Base-by-base conservation (phyloP, 2,888 invertebrate species). In the Drosophila prostipennis region DNA sequence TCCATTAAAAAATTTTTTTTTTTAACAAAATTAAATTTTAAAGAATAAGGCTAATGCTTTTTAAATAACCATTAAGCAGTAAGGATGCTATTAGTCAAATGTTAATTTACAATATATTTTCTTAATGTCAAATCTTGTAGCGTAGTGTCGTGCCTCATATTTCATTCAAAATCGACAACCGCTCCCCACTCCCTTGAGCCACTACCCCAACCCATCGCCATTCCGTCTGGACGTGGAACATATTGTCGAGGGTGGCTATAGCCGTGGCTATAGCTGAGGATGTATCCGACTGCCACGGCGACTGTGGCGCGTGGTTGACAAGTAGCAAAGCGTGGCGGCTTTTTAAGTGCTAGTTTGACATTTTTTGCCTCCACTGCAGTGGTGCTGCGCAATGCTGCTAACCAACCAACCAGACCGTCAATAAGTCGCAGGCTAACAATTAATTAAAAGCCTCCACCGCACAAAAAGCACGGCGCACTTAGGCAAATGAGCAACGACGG, bases 291-390 rank as follows among this genome's bases (percentile, higher is more conserved):
- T 49, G 63, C 40, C 61, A 51, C 42, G 29, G 60, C 63, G 59
- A 59, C 64, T 51, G 64, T 32, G 81, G 82, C 82, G 72, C 82
- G 77, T 81, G 81, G 85, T 84, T 82, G 78, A 79, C 81, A 82
- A 82, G 81, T 82, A 82, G 81, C 82, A 84, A 84, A 82, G 82
- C 81, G 81, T 82, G 81, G 81, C 85, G 81, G 85, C 81, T 79
- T 77, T 73, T 82, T 82, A 82, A 82, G 85, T 82, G 81, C 81
- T 84, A 82, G 81, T 82, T 82, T 82, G 81, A 76, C 85, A 82
- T 84, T 84, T 81, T 78, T 70, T 72, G 39, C 51, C 42, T 65
- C 51, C 42, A 48, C 36, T 64, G 65, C 68, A 19, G 45, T 45
- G 56, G 34, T 48, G 34, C 55, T 26, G 43, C 73, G 72, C 74